Percentiles rank a stretch among this genome's conserved stretches.
These are phyloP conservation scores for Indri indri DNA, from an alignment of 2,113 vertebrate species.

Conservation along the genomic window DNA sequence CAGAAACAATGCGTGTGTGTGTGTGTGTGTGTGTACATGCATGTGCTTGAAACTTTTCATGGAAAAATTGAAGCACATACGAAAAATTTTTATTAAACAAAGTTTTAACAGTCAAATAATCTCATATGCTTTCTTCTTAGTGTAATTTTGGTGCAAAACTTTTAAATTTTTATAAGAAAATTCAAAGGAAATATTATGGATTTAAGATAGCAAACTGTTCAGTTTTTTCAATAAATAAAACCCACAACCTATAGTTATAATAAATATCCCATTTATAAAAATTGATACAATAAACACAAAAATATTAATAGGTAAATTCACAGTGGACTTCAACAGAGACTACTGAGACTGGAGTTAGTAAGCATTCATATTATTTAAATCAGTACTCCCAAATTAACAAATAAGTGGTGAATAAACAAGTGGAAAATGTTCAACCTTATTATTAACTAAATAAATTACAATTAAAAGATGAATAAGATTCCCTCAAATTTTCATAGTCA, in stretches of 20 bases:
- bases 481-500: background rate
- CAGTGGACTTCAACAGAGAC: background rate
- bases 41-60: background rate
- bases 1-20: background rate
- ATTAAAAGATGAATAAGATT: background rate
- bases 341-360: background rate
- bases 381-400: background rate
- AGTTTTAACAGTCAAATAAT: background rate
- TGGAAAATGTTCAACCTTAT: background rate
- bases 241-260: background rate
- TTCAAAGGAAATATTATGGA: background rate
- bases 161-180: background rate
- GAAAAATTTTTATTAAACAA: background rate
- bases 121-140: background rate
- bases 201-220: background rate
- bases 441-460: background rate
- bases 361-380: background rate
- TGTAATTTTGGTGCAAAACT: background rate
- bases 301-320: background rate
- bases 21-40: background rate
- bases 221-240: background rate
- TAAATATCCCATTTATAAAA: background rate
- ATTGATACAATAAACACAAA: background rate
- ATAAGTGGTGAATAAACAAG: background rate
- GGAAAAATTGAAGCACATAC: background rate